A percentile compares a stretch with the other conserved stretches of the same genome.
phyloP scores from a whole-genome alignment of 2,888 invertebrate genomes.

The Luffia ferchaultella region DNA sequence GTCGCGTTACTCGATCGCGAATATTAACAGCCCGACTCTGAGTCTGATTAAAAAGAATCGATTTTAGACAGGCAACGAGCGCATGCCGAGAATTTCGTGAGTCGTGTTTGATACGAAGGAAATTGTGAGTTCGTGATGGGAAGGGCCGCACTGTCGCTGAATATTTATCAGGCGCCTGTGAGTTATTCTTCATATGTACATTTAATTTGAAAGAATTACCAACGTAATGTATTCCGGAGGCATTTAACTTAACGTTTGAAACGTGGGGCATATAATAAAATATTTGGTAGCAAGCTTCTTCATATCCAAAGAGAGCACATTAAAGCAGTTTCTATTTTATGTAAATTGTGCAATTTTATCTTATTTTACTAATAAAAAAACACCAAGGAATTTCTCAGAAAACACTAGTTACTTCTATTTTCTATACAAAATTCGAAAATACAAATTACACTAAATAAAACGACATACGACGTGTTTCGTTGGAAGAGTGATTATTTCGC shows the following conservation, averaged over 20 bases:
- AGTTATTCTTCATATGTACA: not conserved
- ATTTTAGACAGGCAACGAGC: conserved; percentile 14
- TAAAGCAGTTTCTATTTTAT: no score
- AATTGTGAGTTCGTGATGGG: conserved; percentile 56
- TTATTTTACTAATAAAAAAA: no score
- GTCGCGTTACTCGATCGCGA: conserved; percentile 37
- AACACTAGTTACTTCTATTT: no score
- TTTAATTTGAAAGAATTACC: not conserved
- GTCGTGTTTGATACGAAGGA: conserved; percentile 49
- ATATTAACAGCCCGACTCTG: conserved; percentile 45
- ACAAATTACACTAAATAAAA: no score
- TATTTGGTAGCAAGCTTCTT: conserved; percentile 15
- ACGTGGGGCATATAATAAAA: no score
- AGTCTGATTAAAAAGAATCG: conserved; percentile 46
- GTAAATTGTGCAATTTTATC: no score
- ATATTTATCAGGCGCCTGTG: conserved; percentile 36
- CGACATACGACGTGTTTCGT: conserved; percentile 11
- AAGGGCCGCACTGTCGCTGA: conserved; percentile 32
- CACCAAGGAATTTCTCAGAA: no score
- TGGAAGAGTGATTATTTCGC: conserved; percentile 53
- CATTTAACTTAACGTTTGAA: no score
- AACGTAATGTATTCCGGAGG: not conserved
- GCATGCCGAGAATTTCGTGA: conserved; percentile 36
- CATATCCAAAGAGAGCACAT: no score
- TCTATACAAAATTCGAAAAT: no score